Conservation (phyloP, 1,140 invertebrate genomes). For the Listronotus oregonensis region DNA sequence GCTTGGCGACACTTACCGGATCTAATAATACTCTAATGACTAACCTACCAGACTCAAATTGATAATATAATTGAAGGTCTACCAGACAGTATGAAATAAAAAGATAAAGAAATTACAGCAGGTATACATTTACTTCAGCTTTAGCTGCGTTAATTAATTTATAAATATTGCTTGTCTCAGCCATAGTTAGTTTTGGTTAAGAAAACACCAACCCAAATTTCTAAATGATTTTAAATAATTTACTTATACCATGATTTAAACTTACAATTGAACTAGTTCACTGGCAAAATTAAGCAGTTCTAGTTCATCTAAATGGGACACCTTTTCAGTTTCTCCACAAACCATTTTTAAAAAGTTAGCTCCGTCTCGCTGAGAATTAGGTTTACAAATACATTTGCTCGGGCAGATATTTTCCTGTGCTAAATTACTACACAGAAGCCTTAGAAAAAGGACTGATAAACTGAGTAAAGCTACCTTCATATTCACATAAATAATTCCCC, state of each 20-base stretch:
- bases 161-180: no score
- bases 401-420: constrained; percentile 21
- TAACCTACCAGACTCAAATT: no score
- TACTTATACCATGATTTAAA: not conserved
- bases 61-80: no score
- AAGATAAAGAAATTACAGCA: no score
- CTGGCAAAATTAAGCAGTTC: constrained; percentile 56
- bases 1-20: no score
- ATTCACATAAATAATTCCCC: not conserved
- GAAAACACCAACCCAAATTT: no score
- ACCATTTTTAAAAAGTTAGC: constrained; percentile 55
- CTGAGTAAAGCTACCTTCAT: constrained; percentile 4
- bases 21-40: no score
- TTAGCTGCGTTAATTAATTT: no score
- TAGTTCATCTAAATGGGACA: constrained; percentile 55
- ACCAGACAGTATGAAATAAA: no score
- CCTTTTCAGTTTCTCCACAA: constrained; percentile 55
- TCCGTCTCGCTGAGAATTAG: constrained; percentile 46
- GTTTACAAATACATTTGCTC: constrained; percentile 49
- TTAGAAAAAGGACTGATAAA: not conserved
- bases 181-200: no score
- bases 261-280: constrained; percentile 58
- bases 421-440: not conserved
- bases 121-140: no score
- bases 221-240: no score